Evolutionary conservation across 2,113 vertebrate species (phyloP).

Genomic region (Empidonax traillii): DNA sequence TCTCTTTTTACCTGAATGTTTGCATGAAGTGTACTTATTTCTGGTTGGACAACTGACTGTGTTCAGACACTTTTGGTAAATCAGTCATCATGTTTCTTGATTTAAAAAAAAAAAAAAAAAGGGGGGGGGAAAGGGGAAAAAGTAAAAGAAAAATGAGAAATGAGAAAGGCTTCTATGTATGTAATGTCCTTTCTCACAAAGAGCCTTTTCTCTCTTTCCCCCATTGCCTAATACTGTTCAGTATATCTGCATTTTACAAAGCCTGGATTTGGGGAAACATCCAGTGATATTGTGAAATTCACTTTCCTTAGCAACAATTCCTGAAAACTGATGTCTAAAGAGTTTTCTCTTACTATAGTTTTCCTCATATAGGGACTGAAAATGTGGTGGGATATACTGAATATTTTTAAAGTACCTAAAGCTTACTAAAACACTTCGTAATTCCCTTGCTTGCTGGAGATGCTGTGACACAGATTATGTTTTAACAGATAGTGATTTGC

Average conservation of each 20-base stretch:
- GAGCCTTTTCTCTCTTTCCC: background rate
- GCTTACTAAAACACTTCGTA: background rate
- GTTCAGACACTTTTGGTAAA: background rate
- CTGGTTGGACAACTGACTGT: conserved; percentile 11
- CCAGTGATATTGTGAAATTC: background rate
- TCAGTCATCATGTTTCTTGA: background rate
- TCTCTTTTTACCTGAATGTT: conserved; percentile 60
- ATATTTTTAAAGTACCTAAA: background rate
- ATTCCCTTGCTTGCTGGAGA: conserved; percentile 27
- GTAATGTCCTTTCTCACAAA: background rate
- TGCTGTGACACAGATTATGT: conserved; percentile 31
- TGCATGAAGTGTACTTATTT: conserved; percentile 27
- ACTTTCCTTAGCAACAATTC: background rate
- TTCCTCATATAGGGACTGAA: background rate
- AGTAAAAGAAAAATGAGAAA: background rate
- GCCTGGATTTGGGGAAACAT: background rate
- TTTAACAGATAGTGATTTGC: background rate
- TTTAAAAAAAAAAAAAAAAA: background rate
- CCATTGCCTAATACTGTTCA: background rate
- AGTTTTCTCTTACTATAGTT: background rate
- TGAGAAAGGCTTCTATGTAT: background rate
- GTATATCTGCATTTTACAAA: background rate
- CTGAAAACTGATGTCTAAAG: background rate
- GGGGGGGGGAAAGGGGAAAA: fast-evolving
- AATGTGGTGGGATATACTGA: background rate